Evolutionary conservation across 2,888 invertebrate genomes (phyloP), one percentile per base, ranked within the genome.

Genomic region (Megalurothrips usitatus): DNA sequence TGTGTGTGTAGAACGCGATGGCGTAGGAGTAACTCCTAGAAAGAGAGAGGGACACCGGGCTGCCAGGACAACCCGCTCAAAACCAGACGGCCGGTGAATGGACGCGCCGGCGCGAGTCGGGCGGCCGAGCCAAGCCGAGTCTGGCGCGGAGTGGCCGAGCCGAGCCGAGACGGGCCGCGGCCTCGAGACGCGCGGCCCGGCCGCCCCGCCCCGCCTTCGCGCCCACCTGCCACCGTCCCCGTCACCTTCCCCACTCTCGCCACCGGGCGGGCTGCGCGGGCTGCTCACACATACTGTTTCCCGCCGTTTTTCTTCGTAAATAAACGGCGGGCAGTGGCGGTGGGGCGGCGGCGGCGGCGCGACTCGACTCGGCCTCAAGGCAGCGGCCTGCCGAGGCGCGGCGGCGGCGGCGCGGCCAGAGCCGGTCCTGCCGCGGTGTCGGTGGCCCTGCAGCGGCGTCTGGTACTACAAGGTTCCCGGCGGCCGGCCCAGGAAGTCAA

Each of bases 271-370:
- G 58, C 58, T 14, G 58, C 58, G 58, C 26, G 68, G 26, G 23
- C 26, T 26, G 34, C 34, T 43, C 34, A 43, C 34, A 43, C 34
- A 43, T 43, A 4, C 34, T 43, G 23, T 75, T 75, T 75, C 68
- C 68, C 68, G 68, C 68, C 68, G 68, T 75, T 75, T 75, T 75
- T 75, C 68, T 75, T 75, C 26, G 68, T 75, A 75, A 75, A 75
- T 75, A 75, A 75, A 75, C 68, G 68, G 23, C 68, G 68, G 26
- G 58, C 58, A 19, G 34, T 10, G 34, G 34, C 34, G 34, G 34
- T 6, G 34, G 34, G 3, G 34, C 52, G 34, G 34, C 34, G 34
- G 34, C 34, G 34, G 34, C 34, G 34, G 34, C 58, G 58, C 58
- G 58, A 19, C 34, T 6, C 34, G 34, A 43, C 34, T 58, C 58